Evolutionary conservation across 2,113 vertebrate species (phyloP).

Genomic region (Anhinga rufa): DNA sequence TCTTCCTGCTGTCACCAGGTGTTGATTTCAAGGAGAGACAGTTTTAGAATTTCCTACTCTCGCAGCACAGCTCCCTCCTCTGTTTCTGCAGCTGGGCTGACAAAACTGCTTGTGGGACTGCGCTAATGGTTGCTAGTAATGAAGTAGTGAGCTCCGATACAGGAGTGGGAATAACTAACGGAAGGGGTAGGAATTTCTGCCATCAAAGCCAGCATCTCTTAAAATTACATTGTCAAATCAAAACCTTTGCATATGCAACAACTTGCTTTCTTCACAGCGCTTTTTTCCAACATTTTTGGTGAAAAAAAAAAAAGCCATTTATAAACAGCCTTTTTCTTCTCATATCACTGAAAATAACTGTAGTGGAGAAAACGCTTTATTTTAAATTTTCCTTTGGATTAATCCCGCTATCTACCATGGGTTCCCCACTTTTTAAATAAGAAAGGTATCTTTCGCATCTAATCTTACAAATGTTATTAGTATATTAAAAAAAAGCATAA

Average conservation of each 20-base stretch:
- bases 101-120: not conserved
- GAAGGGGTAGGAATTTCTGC: not conserved
- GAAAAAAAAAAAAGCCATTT: not conserved
- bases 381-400: not conserved
- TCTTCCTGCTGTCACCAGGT: not conserved
- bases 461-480: not conserved
- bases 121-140: not conserved
- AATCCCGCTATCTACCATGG: not conserved
- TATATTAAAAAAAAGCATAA: not conserved
- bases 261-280: not conserved
- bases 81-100: not conserved
- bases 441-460: not conserved
- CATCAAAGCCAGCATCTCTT: not conserved
- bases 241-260: not conserved
- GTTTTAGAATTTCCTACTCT: not conserved
- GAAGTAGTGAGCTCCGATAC: not conserved
- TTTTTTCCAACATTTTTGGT: not conserved
- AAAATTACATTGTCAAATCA: not conserved
- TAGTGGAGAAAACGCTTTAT: not conserved
- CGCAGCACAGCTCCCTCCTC: not conserved
- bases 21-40: not conserved
- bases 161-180: not conserved
- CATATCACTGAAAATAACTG: not conserved
- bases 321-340: not conserved
- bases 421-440: not conserved